Evolutionary conservation across 2,888 invertebrate species (phyloP).

Genomic region (Synergus itoensis): DNA sequence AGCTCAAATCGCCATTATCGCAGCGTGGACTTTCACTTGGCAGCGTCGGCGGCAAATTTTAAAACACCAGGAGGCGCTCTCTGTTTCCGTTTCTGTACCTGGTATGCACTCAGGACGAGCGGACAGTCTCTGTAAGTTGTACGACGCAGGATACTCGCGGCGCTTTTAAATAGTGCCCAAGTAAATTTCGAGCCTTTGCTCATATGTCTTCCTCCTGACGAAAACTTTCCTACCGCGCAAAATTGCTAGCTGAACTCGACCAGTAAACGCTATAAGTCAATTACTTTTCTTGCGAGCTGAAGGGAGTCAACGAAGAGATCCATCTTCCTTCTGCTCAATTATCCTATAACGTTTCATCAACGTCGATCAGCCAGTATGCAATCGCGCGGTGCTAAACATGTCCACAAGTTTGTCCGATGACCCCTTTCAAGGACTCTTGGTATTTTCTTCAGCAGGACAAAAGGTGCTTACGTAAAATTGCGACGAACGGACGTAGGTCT

Average conservation of each 20-base stretch:
- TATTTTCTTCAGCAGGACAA: slow-evolving; percentile 10
- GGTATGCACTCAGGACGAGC: slow-evolving; percentile 82
- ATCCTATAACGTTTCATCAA: slow-evolving; percentile 19
- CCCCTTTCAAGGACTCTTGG: neutral
- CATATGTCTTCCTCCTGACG: slow-evolving; percentile 49
- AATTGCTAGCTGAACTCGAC: slow-evolving; percentile 1
- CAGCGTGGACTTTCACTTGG: slow-evolving; percentile 94
- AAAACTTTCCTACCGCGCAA: slow-evolving; percentile 54
- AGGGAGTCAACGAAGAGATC: neutral
- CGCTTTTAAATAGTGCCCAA: slow-evolving; percentile 78
- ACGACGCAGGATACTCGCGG: slow-evolving; percentile 91
- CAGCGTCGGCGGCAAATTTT: slow-evolving; percentile 85
- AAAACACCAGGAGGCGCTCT: slow-evolving; percentile 83
- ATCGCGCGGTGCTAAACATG: neutral
- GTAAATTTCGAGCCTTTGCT: slow-evolving; percentile 28
- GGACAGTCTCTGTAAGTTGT: slow-evolving; percentile 91
- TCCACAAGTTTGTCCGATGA: slow-evolving; percentile 9
- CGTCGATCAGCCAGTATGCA: slow-evolving; percentile 6
- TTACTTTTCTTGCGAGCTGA: neutral
- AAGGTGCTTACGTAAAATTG: slow-evolving; percentile 32
- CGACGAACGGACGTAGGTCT: neutral
- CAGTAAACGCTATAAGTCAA: slow-evolving; percentile 34
- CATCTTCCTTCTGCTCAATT: slow-evolving; percentile 1
- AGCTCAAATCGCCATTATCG: slow-evolving; percentile 91
- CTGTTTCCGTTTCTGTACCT: slow-evolving; percentile 83